These are phyloP conservation scores for Brachypodius melanocephalos DNA, from an alignment of 2,113 vertebrate genomes.

Conservation along the genomic window DNA sequence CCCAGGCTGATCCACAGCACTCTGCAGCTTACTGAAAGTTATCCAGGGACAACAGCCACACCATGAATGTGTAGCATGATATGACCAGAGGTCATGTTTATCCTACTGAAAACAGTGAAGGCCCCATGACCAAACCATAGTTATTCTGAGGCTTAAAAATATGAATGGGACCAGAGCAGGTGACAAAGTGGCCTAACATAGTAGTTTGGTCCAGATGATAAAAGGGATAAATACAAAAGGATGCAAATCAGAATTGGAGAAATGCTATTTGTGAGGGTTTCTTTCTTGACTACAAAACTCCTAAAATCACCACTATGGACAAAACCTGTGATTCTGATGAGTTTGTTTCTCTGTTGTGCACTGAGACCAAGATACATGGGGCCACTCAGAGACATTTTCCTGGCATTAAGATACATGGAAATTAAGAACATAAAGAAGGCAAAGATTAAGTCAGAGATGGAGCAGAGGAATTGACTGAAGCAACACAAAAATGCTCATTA, in stretches of 20 bases:
- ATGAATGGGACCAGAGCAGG: background rate
- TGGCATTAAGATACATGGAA: background rate
- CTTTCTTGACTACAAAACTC: background rate
- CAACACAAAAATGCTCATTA: background rate
- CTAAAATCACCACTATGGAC: background rate
- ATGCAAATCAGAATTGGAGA: background rate
- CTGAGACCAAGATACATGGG: background rate
- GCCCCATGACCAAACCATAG: background rate
- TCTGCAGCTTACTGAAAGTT: background rate
- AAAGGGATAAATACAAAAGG: background rate
- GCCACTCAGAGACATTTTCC: background rate
- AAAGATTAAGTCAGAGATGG: background rate
- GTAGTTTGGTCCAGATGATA: background rate
- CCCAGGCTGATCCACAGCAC: background rate
- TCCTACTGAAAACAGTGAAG: background rate
- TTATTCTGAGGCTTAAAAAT: background rate
- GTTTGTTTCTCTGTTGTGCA: background rate
- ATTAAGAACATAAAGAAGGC: background rate
- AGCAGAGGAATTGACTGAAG: background rate
- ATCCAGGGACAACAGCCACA: background rate
- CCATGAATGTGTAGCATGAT: background rate
- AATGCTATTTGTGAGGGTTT: fast-evolving
- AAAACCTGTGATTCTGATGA: background rate
- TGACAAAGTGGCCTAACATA: background rate
- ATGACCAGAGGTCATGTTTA: background rate